Conservation (phyloP, 1,140 invertebrate species). For the Micrasema minimum region DNA sequence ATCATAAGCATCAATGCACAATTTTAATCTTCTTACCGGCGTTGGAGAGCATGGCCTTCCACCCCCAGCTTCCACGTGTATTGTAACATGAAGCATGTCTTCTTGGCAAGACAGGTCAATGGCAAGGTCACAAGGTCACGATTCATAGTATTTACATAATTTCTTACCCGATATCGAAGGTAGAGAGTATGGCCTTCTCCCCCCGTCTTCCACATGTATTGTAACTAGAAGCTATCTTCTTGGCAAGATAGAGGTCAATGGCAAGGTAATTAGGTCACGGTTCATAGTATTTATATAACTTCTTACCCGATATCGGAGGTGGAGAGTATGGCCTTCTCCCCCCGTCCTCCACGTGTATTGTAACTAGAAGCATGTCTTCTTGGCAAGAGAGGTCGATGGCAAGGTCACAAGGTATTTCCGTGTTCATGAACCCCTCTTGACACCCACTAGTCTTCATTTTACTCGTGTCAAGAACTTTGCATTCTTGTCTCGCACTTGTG, state of each 20-base stretch:
- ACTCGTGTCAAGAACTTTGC: conserved; percentile 9
- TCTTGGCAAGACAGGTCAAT: conserved; percentile 47
- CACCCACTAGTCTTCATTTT: conserved; percentile 8
- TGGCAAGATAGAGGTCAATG: conserved; percentile 46
- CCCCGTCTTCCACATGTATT: conserved; percentile 47
- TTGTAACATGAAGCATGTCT: conserved; percentile 51
- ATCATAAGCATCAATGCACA: too few species aligned
- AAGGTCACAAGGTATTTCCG: conserved; percentile 46
- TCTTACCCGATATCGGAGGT: conserved; percentile 46
- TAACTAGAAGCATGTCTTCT: conserved; percentile 52
- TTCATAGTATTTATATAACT: background rate
- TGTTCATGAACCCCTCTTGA: conserved; percentile 14
- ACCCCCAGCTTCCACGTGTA: conserved; percentile 46
- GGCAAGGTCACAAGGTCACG: conserved; percentile 43
- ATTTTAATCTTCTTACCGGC: conserved; percentile 41
- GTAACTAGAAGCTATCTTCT: conserved; percentile 51
- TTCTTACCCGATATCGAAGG: conserved; percentile 46
- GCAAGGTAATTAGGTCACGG: conserved; percentile 44
- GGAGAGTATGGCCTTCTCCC: conserved; percentile 17
- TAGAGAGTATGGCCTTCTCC: conserved; percentile 12
- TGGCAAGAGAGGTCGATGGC: conserved; percentile 50
- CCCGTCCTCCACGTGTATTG: conserved; percentile 50
- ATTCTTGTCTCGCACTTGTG: background rate
- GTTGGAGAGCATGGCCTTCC: conserved; percentile 9
- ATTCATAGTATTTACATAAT: background rate